These are phyloP conservation scores for Mirza zaza DNA, from an alignment of 2,113 vertebrate species.

Conservation along the genomic window DNA sequence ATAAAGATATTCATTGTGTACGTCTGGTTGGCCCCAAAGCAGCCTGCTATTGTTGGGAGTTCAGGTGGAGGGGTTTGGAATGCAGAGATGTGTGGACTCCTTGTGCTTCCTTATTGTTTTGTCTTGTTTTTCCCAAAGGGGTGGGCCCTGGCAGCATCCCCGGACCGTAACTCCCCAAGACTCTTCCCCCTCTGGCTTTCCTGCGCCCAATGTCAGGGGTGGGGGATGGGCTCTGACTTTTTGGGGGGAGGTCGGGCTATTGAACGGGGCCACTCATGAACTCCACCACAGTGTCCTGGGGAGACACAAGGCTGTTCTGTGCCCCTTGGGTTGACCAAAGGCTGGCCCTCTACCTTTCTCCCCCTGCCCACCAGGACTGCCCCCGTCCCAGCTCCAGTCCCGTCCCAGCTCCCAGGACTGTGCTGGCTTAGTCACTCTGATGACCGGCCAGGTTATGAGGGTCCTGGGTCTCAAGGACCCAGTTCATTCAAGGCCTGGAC, in stretches of 20 bases:
- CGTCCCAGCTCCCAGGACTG: not conserved
- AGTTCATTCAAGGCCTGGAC: not conserved
- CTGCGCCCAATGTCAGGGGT: not conserved
- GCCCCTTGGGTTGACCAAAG: too few relatives aligned
- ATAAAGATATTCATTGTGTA: not conserved
- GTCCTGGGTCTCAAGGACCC: not conserved
- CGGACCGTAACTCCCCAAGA: not conserved
- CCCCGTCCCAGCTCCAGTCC: not conserved
- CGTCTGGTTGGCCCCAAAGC: not conserved
- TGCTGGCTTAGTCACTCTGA: not conserved
- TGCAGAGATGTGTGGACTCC: not conserved
- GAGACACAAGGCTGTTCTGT: not conserved
- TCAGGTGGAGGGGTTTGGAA: not conserved
- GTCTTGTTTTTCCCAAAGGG: not conserved
- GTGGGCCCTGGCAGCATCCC: not conserved
- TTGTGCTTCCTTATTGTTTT: slow-evolving; percentile 40
- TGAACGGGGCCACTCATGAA: not conserved
- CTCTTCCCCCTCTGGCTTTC: not conserved
- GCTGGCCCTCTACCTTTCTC: not conserved
- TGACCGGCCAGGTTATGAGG: not conserved
- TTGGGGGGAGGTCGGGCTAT: not conserved
- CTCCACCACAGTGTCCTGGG: not conserved
- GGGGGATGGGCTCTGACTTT: not conserved
- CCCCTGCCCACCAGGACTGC: not conserved
- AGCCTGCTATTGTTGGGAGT: slow-evolving; percentile 18